Evolutionary conservation across 2,888 invertebrate genomes (phyloP), one percentile per base, ranked within the genome.

Genomic region (Sminthurinus aureus): DNA sequence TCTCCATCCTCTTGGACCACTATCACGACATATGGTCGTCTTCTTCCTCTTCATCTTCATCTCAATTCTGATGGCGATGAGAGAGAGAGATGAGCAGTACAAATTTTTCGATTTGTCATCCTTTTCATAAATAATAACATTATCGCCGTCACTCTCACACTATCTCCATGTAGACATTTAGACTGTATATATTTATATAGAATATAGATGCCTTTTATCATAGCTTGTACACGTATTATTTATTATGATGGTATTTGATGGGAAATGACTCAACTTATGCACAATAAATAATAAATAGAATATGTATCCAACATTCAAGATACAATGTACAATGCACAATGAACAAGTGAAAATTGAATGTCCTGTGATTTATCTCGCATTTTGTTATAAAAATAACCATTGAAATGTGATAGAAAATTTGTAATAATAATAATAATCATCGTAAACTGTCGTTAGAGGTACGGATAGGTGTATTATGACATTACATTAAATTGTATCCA

Each of bases 81-180:
- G 38, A 38, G 75, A 38, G 15, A 20, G 26, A 66, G 85, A 87
- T 85, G 87, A 87, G 85, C 76, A 88, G 87, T 38, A 38, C 87
- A 87, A 86, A 86, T 88, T 88, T 88, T 88, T 88, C 87, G 87
- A 88, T 88, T 88, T 88, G 88, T 88, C 88, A 88, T 88, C 87
- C 88, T 88, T 88, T 88, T 85, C 86, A 82, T 82, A 38, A 38
- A 38, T 38, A 38, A 38, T 38, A 79, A 78, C 69, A 86, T 86
- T 87, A 87, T 85, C 76, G 80, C 79, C 82, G 81, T 81, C 79
- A 71, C 50, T 69, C 58, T 64, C n/a, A 64, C 22, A 64, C 64
- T 38, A 38, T n/a, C n/a, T n/a, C n/a, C n/a, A n/a, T n/a, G n/a
- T 38, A 38, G 38, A 38, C 6, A 6, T 38, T 38, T 38, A 38